Base-by-base conservation (phyloP, 2,888 invertebrate genomes). In the Luffia ferchaultella region DNA sequence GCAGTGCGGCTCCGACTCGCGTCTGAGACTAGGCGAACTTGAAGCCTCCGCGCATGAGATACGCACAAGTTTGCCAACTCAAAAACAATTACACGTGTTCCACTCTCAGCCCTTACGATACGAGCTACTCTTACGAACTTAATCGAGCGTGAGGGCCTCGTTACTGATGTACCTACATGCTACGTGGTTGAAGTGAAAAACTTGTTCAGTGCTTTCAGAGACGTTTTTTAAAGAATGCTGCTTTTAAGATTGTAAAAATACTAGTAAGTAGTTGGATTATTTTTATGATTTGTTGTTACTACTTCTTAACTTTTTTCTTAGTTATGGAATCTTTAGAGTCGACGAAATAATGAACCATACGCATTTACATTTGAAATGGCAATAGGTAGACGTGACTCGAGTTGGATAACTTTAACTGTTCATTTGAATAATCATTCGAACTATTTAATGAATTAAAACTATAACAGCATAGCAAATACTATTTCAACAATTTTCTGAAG, bases 1-100 rank as follows among this genome's bases (percentile, higher is more conserved):
- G 58, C 60, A 62, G 56, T 58, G 56, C 65, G 60, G 57, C 55
- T 63, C 60, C 62, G 61, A 61, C 66, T 63, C 64, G 62, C 63
- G 15, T n/a, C n/a, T n/a, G 47, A 16, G 20, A 40, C 47, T 47
- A 41, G 40, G 16, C 49, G n/a, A 30, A 15, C 20, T 42, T 16
- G 30, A 41, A 42, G 16, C 40, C 30, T 30, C 30, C 30, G 45
- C 46, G 41, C 40, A 46, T 42, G 47, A 47, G 43, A 44, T 47
- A 42, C 41, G 47, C 15, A n/a, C 18, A 18, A 51, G 18, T 17
- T 48, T 56, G 44, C 48, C 46, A 17, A 55, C 48, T 48, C 55
- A 56, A 30, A 30, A 30, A 30, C 30, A 30, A 12, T 30, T 30
- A 12, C 30, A 30, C 30, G 30, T 30, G 30, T 30, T 30, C 12